Conservation (phyloP, 2,888 invertebrate genomes). For the Punctoribates punctum region DNA sequence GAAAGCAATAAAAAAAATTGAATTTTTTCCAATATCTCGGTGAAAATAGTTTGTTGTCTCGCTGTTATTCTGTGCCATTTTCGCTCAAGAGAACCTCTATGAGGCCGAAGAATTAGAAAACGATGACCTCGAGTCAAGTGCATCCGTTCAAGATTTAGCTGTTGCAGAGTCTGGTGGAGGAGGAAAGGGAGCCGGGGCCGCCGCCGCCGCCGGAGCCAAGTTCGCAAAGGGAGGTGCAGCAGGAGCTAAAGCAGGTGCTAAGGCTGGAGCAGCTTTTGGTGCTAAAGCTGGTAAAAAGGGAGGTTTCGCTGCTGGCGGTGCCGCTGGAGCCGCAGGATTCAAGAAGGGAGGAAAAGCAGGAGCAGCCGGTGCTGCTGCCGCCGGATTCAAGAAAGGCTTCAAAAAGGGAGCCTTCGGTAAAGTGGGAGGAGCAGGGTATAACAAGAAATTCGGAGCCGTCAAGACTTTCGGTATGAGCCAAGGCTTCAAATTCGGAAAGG, state of each 20-base stretch:
- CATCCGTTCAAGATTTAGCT: conserved; percentile 7
- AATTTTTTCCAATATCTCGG: not conserved
- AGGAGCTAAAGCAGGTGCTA: conserved; percentile 9
- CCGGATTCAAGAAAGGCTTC: conserved; percentile 33
- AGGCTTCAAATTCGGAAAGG: conserved; percentile 44
- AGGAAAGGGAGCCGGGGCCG: conserved; percentile 7
- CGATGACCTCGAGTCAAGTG: conserved; percentile 2
- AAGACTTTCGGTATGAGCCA: conserved; percentile 42
- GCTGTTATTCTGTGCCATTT: conserved; percentile 22
- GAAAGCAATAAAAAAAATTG: too few relatives aligned
- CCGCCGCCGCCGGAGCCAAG: not conserved
- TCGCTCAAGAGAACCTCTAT: not conserved
- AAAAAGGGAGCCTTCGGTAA: conserved; percentile 41
- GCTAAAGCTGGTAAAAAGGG: conserved; percentile 14
- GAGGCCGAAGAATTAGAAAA: not conserved
- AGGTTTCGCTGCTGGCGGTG: conserved; percentile 35
- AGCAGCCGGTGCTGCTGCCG: conserved; percentile 38
- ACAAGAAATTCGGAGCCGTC: conserved; percentile 41
- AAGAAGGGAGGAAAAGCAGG: conserved; percentile 39
- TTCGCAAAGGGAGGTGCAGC: conserved; percentile 2
- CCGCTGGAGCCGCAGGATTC: conserved; percentile 22
- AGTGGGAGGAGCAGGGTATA: conserved; percentile 40
- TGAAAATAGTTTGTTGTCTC: not conserved
- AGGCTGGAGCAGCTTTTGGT: conserved; percentile 11
- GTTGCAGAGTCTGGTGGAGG: not conserved